Conservation (phyloP, 2,797 vertebrate species). For the Arremon brunneinucha region DNA sequence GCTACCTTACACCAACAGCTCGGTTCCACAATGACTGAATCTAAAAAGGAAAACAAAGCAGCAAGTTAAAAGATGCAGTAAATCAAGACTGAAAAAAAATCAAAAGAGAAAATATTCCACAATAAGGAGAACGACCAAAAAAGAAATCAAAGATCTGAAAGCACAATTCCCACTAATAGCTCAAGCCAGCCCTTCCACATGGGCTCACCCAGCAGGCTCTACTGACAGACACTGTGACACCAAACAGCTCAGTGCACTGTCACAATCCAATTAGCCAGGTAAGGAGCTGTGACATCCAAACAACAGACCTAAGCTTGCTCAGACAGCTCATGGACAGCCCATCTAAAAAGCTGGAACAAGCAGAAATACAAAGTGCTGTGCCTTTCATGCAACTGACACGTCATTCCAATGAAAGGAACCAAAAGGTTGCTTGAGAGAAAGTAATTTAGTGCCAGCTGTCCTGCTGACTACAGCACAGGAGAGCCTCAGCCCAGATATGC, state of each 20-base stretch:
- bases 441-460: not conserved
- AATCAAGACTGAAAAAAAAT: not conserved
- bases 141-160: not conserved
- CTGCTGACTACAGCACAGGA: not conserved
- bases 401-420: not conserved
- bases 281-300: not conserved
- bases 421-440: not conserved
- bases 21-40: not conserved
- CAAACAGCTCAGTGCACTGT: not conserved
- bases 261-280: not conserved
- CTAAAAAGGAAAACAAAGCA: not conserved
- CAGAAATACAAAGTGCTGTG: not conserved
- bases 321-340: not conserved
- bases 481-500: not conserved
- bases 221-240: fast-evolving
- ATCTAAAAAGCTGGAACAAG: not conserved
- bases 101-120: not conserved
- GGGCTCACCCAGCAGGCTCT: fast-evolving
- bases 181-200: not conserved
- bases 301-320: not conserved
- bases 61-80: not conserved
- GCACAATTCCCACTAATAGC: not conserved
- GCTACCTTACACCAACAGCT: not conserved
- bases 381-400: not conserved
- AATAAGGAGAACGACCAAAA: not conserved